Conservation (phyloP, 2,113 vertebrate genomes). For the Thermophis baileyi region DNA sequence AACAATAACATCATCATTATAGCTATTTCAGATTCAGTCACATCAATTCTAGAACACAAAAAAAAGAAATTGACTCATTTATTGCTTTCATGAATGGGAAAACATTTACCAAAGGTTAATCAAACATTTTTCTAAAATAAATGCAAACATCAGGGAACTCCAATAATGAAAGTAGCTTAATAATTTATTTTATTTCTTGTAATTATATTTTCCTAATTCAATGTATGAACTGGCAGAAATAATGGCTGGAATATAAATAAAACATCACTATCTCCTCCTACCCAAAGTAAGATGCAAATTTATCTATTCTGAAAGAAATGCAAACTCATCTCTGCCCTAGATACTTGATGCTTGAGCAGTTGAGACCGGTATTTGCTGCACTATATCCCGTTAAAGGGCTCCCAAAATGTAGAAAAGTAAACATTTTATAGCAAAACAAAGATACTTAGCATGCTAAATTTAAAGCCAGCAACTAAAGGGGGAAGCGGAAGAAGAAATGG, state of each 20-base stretch:
- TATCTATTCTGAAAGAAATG: background rate
- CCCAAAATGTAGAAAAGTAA: background rate
- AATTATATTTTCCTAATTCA: background rate
- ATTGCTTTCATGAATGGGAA: background rate
- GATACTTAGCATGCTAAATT: background rate
- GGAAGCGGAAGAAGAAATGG: background rate
- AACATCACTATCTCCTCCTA: background rate
- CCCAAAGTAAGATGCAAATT: background rate
- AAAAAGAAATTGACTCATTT: background rate
- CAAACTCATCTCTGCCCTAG: background rate
- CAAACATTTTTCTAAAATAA: background rate
- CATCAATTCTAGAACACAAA: conserved; percentile 79
- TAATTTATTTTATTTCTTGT: background rate
- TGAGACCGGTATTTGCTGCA: background rate
- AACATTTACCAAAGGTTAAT: background rate
- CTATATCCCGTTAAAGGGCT: background rate
- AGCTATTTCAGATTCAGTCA: conserved; percentile 92
- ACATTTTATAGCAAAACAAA: background rate
- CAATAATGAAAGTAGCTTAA: background rate
- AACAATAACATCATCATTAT: conserved; percentile 84
- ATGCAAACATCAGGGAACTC: background rate
- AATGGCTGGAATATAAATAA: background rate
- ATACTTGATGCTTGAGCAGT: background rate
- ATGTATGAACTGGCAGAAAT: background rate
- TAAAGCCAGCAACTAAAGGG: background rate